A percentile compares a stretch with the other conserved stretches of the same genome.
Evolutionary conservation across 2,113 vertebrate genomes (phyloP).

Genomic region (Garra rufa): DNA sequence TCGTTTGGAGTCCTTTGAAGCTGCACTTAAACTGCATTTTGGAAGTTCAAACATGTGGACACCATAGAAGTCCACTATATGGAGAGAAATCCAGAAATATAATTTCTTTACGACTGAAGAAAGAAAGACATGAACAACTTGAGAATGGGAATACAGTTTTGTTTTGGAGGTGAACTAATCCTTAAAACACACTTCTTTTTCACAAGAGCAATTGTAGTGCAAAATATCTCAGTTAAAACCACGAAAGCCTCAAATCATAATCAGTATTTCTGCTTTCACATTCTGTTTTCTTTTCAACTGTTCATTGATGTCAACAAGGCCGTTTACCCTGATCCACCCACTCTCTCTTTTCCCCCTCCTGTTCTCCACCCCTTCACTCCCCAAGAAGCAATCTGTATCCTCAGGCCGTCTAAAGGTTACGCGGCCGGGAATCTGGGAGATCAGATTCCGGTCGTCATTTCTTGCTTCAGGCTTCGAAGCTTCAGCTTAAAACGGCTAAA

Average conservation of each 20-base stretch:
- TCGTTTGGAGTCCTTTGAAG: no score
- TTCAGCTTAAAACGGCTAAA: background rate
- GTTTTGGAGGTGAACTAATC: no score
- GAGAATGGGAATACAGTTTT: no score
- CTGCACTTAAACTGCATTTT: no score
- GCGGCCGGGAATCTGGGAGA: slow-evolving; percentile 22
- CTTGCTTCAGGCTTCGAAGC: background rate
- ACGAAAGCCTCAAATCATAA: background rate
- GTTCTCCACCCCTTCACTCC: slow-evolving; percentile 10
- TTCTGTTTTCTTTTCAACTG: background rate
- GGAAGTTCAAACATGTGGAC: no score
- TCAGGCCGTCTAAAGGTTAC: slow-evolving; percentile 38
- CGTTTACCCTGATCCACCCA: background rate
- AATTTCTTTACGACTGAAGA: no score
- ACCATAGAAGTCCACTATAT: no score
- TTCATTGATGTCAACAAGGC: background rate
- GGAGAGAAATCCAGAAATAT: no score
- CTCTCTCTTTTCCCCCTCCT: background rate
- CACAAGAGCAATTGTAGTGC: background rate
- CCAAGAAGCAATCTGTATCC: background rate
- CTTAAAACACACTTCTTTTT: background rate
- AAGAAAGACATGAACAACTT: no score
- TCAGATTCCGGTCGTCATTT: slow-evolving; percentile 48
- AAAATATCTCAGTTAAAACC: background rate
- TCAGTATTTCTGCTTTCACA: background rate